Evolutionary conservation across 2,113 vertebrate species (phyloP).

Genomic region (Pterophyllum scalare): DNA sequence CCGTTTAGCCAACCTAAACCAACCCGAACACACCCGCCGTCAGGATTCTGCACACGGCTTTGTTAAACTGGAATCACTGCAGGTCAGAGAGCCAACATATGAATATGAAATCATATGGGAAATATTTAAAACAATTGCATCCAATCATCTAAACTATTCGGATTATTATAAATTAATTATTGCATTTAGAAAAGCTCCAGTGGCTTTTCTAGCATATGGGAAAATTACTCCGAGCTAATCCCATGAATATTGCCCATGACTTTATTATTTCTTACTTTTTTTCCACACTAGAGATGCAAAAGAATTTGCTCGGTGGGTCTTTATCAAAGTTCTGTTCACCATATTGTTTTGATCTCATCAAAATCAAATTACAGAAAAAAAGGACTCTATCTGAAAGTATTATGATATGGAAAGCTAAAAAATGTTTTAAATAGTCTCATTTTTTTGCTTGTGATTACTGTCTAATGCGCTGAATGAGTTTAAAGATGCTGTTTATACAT

Average conservation of each 20-base stretch:
- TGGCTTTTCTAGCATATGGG: neutral
- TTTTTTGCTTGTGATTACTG: neutral
- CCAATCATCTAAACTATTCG: fast-evolving
- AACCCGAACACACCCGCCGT: constrained; percentile 23
- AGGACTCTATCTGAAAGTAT: neutral
- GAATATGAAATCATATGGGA: neutral
- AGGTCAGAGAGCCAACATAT: neutral
- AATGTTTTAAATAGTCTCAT: no score
- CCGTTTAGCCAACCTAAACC: constrained; percentile 33
- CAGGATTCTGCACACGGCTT: constrained; percentile 2
- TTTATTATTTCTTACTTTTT: neutral
- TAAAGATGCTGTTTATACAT: neutral
- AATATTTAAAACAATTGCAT: neutral
- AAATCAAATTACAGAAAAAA: neutral
- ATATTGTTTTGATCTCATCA: neutral
- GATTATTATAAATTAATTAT: neutral
- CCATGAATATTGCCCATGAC: neutral
- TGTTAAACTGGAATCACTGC: constrained; percentile 8
- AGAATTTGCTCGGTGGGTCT: neutral
- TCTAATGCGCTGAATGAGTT: neutral
- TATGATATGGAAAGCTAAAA: neutral
- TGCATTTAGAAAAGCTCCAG: neutral
- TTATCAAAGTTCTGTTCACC: neutral
- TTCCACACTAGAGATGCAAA: fast-evolving
- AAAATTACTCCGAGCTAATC: neutral